Conservation (phyloP, 2,797 vertebrate species). For the Malurus leucopterus region DNA sequence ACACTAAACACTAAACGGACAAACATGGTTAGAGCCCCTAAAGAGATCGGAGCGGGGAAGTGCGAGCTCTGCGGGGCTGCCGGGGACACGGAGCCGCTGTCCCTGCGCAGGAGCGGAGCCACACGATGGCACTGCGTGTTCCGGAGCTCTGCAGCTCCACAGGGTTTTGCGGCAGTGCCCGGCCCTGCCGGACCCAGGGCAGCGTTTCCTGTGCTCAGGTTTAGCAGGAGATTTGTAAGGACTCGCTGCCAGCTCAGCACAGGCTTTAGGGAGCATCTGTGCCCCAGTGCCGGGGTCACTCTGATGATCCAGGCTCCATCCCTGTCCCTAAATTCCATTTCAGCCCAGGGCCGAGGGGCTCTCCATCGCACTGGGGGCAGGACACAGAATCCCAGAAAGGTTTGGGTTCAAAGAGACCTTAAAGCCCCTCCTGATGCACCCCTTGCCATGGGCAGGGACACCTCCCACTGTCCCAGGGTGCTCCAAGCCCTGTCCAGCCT, state of each 20-base stretch:
- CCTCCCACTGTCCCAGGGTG: fast-evolving
- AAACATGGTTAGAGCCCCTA: neutral
- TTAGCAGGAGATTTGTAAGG: neutral
- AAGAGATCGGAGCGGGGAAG: neutral
- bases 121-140: neutral
- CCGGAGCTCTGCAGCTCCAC: neutral
- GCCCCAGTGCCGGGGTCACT: fast-evolving
- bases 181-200: neutral
- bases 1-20: neutral
- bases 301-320: neutral
- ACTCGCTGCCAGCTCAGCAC: neutral
- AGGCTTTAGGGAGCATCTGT: neutral
- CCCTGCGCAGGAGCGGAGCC: neutral
- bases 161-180: neutral
- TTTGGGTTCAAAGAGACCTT: neutral
- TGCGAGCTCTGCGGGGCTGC: neutral
- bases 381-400: neutral
- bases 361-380: neutral
- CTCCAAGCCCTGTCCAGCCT: neutral
- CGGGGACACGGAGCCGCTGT: neutral
- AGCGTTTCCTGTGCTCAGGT: neutral
- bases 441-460: neutral
- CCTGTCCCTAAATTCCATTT: neutral
- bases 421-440: fast-evolving
- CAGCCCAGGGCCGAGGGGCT: neutral